Conservation (phyloP, 1,140 invertebrate genomes). For the Pogonognathellus flavescens region DNA sequence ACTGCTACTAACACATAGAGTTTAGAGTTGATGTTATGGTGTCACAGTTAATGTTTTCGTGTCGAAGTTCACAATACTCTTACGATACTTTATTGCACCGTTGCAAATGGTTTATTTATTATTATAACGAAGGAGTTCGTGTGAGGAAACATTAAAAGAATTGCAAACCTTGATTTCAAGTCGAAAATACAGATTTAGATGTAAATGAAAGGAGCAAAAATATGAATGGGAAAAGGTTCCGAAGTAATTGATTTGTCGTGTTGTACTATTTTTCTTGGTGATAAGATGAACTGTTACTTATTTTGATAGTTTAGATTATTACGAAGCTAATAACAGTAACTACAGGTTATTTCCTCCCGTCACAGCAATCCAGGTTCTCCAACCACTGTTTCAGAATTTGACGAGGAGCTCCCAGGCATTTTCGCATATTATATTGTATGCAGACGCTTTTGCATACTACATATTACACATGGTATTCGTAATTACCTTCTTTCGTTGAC, state of each 20-base stretch:
- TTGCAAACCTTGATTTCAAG: constrained; percentile 1
- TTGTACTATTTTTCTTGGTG: constrained; percentile 35
- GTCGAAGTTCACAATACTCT: too few species aligned
- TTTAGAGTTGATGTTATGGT: too few species aligned
- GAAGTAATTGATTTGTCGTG: constrained; percentile 38
- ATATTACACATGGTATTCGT: too few species aligned
- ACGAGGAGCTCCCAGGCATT: background rate
- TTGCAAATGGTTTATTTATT: too few species aligned
- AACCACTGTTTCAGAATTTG: background rate
- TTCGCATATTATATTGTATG: constrained; percentile 18
- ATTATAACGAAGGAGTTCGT: constrained; percentile 19
- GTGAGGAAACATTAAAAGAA: background rate
- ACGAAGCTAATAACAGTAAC: constrained; percentile 24
- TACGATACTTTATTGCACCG: too few species aligned
- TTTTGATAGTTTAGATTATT: constrained; percentile 43
- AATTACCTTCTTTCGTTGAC: too few species aligned
- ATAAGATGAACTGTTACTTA: constrained; percentile 42
- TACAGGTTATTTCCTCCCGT: constrained; percentile 14
- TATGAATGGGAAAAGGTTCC: constrained; percentile 26
- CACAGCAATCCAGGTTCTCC: constrained; percentile 3
- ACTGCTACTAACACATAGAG: too few species aligned
- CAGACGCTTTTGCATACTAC: too few species aligned
- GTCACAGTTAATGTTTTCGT: too few species aligned
- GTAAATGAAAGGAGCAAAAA: background rate
- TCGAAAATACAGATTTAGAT: background rate